Conservation (phyloP, 2,113 vertebrate genomes). For the Galemys pyrenaicus region DNA sequence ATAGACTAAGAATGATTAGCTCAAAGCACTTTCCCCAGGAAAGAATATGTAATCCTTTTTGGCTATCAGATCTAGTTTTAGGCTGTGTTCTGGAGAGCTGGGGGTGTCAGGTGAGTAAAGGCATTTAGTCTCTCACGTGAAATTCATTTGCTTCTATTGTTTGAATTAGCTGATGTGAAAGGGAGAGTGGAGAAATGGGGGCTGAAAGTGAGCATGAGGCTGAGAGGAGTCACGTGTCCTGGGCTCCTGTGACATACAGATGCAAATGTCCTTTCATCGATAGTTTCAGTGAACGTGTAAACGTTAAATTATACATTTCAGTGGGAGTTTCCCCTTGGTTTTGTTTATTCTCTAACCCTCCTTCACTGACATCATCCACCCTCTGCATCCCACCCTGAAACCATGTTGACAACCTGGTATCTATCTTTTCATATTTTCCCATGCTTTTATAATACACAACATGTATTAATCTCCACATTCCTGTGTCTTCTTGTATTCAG, state of each 20-base stretch:
- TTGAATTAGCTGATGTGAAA: neutral
- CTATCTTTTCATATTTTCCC: neutral
- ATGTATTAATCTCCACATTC: neutral
- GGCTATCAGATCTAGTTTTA: neutral
- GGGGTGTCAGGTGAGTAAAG: neutral
- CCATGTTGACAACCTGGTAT: rapidly evolving
- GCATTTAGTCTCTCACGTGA: neutral
- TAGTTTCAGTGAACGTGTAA: neutral
- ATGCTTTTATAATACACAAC: neutral
- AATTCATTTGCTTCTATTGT: neutral
- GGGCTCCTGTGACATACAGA: rapidly evolving
- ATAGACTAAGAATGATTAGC: neutral
- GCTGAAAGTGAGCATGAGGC: neutral
- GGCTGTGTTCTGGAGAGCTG: neutral
- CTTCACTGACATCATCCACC: rapidly evolving
- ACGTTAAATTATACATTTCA: rapidly evolving
- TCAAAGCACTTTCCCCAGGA: neutral
- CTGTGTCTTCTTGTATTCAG: neutral
- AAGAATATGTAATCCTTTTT: neutral
- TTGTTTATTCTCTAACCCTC: neutral
- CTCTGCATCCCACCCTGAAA: neutral
- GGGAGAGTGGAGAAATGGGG: neutral
- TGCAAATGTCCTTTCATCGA: neutral
- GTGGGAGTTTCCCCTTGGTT: neutral
- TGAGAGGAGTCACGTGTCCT: rapidly evolving